A percentile compares a stretch with the other conserved stretches of the same genome.
These are phyloP conservation scores for Micropoecilia bifurca DNA, from an alignment of 2,797 vertebrate genomes.

Conservation along the genomic window DNA sequence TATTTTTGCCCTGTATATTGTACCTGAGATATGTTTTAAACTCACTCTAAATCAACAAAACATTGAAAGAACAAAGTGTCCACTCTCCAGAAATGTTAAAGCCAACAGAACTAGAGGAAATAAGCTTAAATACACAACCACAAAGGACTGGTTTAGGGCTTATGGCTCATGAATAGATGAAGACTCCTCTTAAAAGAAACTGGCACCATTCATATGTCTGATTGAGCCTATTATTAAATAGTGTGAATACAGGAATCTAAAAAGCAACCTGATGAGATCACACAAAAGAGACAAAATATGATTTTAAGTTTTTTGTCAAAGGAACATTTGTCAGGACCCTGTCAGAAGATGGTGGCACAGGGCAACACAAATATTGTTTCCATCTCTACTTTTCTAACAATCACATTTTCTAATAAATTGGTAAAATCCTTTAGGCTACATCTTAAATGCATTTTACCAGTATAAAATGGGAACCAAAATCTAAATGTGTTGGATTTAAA, in stretches of 20 bases:
- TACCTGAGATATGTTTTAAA: not conserved
- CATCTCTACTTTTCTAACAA: constrained; percentile 46
- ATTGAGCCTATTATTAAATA: constrained; percentile 78
- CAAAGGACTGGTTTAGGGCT: constrained; percentile 36
- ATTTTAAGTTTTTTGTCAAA: constrained; percentile 79
- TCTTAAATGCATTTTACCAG: not conserved
- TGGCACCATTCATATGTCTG: constrained; percentile 56
- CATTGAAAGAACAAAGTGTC: not conserved
- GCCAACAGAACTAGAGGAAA: constrained; percentile 8
- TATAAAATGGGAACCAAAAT: not conserved
- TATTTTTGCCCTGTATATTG: not conserved
- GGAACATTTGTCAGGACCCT: not conserved
- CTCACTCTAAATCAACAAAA: constrained; percentile 1
- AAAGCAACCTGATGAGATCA: constrained; percentile 79
- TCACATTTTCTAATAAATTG: constrained; percentile 41
- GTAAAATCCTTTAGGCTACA: constrained; percentile 14
- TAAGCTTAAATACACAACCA: constrained; percentile 12
- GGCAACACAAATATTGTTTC: not conserved
- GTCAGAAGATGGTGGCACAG: not conserved
- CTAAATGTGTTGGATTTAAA: not conserved
- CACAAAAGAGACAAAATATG: constrained; percentile 66
- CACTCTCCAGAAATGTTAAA: constrained; percentile 12
- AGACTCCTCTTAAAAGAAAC: constrained; percentile 56
- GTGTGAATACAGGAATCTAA: constrained; percentile 71
- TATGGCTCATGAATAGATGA: constrained; percentile 53